These are phyloP conservation scores for Apodemia hepburni DNA, from an alignment of 2,888 invertebrate species.

Conservation along the genomic window DNA sequence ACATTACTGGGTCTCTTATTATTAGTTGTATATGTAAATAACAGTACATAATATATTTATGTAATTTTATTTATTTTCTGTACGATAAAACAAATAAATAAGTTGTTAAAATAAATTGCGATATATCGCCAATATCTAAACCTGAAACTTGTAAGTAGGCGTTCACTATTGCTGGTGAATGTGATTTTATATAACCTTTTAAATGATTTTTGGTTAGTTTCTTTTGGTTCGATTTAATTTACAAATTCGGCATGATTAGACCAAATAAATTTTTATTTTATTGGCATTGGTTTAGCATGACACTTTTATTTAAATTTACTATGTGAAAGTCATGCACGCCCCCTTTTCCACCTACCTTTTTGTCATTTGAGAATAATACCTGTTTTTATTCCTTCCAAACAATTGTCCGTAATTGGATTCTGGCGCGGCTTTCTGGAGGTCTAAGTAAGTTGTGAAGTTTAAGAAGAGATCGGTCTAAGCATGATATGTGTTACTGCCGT, in stretches of 20 bases:
- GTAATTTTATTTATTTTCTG: neutral
- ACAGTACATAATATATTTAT: constrained; percentile 1
- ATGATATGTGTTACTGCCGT: constrained; percentile 39
- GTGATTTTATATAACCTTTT: constrained; percentile 34
- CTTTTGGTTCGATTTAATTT: constrained; percentile 30
- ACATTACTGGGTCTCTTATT: neutral
- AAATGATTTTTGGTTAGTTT: constrained; percentile 29
- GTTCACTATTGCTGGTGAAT: constrained; percentile 43
- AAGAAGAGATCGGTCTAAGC: constrained; percentile 35
- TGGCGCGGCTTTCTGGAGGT: constrained; percentile 75
- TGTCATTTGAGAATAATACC: constrained; percentile 58
- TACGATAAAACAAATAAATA: neutral
- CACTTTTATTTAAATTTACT: constrained; percentile 34
- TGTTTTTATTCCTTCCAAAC: constrained; percentile 57
- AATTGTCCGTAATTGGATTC: constrained; percentile 76
- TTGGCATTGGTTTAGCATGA: constrained; percentile 34
- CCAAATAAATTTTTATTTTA: constrained; percentile 26
- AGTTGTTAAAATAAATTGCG: neutral
- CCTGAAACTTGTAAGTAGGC: constrained; percentile 42
- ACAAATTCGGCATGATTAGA: constrained; percentile 35
- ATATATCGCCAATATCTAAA: constrained; percentile 45
- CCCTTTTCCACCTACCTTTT: constrained; percentile 31
- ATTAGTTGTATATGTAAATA: neutral
- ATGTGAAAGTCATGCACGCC: constrained; percentile 47
- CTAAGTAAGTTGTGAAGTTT: constrained; percentile 65